Evolutionary conservation across 2,797 vertebrate genomes (phyloP).

Genomic region (Hipposideros larvatus): DNA sequence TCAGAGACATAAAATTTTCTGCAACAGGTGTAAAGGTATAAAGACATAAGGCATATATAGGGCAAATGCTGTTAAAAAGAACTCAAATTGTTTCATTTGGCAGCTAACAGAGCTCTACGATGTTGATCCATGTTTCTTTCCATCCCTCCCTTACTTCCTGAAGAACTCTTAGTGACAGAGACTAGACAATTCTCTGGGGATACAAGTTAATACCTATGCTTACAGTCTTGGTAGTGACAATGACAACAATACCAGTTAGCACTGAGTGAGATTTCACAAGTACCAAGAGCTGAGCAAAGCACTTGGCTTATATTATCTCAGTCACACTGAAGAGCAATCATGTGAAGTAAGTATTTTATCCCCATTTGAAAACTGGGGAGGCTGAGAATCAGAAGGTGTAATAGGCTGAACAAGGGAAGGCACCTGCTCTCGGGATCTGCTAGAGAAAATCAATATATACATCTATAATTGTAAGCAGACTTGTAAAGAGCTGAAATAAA

Average conservation of each 20-base stretch:
- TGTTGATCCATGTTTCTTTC: neutral
- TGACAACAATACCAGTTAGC: neutral
- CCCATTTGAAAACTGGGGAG: neutral
- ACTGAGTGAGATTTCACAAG: neutral
- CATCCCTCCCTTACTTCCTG: neutral
- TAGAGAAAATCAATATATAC: neutral
- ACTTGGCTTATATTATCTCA: neutral
- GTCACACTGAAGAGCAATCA: neutral
- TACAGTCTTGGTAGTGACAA: neutral
- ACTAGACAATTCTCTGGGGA: neutral
- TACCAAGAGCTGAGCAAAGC: neutral
- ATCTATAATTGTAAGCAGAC: neutral
- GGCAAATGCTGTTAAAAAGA: slow-evolving; percentile 16
- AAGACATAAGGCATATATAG: neutral
- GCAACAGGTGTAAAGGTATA: neutral
- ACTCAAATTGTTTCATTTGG: neutral
- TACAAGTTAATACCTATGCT: neutral
- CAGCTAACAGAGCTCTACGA: neutral
- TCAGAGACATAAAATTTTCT: slow-evolving; percentile 22
- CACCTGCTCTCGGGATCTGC: neutral
- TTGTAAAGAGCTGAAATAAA: neutral
- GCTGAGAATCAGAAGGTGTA: neutral
- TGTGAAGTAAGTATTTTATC: neutral
- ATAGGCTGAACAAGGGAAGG: neutral
- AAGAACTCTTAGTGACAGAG: neutral